Percentiles rank a stretch among this genome's conserved stretches.
Evolutionary conservation across 2,113 vertebrate genomes (phyloP).

Genomic region (Hippocampus abdominalis): DNA sequence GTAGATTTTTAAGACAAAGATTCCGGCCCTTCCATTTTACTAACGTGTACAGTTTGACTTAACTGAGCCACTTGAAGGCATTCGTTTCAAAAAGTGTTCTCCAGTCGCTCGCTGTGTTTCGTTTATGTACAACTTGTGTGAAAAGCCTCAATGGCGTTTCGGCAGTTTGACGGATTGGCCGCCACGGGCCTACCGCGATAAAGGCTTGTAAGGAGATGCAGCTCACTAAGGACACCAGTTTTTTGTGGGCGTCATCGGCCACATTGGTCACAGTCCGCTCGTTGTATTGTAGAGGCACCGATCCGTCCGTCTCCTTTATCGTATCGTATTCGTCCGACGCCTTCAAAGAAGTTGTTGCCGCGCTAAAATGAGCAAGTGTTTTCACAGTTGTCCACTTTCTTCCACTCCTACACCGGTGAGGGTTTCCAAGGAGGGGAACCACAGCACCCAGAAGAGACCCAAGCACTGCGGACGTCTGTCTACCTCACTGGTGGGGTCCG

Average conservation of each 20-base stretch:
- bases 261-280: slow-evolving; percentile 45
- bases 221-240: slow-evolving; percentile 35
- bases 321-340: slow-evolving; percentile 37
- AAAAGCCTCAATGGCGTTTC: slow-evolving; percentile 53
- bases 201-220: slow-evolving; percentile 59
- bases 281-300: slow-evolving; percentile 47
- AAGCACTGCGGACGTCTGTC: slow-evolving; percentile 70
- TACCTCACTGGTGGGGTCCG: slow-evolving; percentile 87
- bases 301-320: slow-evolving; percentile 1
- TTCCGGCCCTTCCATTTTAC: slow-evolving; percentile 38
- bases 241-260: slow-evolving; percentile 33
- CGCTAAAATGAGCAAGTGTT: slow-evolving; percentile 55
- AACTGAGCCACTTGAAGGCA: slow-evolving; percentile 50
- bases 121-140: slow-evolving; percentile 46
- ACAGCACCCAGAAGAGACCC: slow-evolving; percentile 78
- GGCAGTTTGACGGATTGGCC: slow-evolving; percentile 41
- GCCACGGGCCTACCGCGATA: slow-evolving; percentile 43
- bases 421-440: slow-evolving; percentile 76
- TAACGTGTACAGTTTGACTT: slow-evolving; percentile 33
- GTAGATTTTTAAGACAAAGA: slow-evolving; percentile 59
- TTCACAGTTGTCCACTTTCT: slow-evolving; percentile 63
- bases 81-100: slow-evolving; percentile 46
- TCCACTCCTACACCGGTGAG: slow-evolving; percentile 43
- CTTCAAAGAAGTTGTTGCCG: slow-evolving; percentile 42
- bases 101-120: slow-evolving; percentile 47